Base-by-base conservation (phyloP, 2,888 invertebrate species). In the Mechanitis mazaeus region DNA sequence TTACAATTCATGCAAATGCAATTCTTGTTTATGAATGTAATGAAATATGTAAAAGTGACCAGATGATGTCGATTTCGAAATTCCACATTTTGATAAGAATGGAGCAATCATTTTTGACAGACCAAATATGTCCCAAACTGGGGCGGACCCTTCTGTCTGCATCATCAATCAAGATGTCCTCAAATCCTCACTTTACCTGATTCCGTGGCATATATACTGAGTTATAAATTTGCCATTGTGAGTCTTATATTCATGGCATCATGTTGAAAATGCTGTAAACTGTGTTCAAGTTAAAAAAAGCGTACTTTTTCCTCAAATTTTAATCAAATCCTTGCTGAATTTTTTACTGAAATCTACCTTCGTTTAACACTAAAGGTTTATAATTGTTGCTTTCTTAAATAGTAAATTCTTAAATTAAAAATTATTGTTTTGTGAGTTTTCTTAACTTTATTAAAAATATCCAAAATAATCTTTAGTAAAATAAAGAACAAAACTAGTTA, bases 121-220 rank as follows among this genome's bases (percentile, higher is more conserved):
- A 6, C 28, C 50, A 31, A 50, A 31, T 50, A 45, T 47, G 46
- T 35, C 33, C 50, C 53, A 55, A 54, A 38, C 35, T 2, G n/a
- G 58, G 46, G 33, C 58, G 33, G 45, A 56, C 58, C 61, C 67
- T 56, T 47, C 33, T 54, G 20, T 55, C 60, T 65, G 66, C 61
- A 61, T 64, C 77, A 80, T 80, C 72, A 72, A 80, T 80, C 80
- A 80, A 74, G 73, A 70, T 69, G 71, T 71, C 68, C 71, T 72
- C 72, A 77, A 76, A 76, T 76, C 76, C 75, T 72, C 68, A 53
- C 69, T 74, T 71, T 71, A 66, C 69, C 67, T 69, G 70, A 64
- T 69, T 65, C 67, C 59, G 38, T 55, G 20, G 20, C 20, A 20
- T 20, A 20, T 20, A 20, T 20, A 20, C 20, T 20, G 47, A 20